These are phyloP conservation scores for Sesia bembeciformis DNA, from an alignment of 2,888 invertebrate genomes.

Conservation along the genomic window DNA sequence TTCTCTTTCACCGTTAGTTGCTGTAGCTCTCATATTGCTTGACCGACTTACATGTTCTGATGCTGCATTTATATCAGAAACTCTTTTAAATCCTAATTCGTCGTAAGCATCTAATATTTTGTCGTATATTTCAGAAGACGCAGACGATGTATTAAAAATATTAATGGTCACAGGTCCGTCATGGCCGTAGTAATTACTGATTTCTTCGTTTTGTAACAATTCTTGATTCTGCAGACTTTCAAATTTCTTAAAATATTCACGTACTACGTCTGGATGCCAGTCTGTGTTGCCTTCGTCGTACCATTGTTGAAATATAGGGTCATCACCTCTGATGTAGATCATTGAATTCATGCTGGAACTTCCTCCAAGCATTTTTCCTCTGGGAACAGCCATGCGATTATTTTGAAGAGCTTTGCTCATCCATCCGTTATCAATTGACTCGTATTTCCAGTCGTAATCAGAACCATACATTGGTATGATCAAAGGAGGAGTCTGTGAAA, in stretches of 20 bases:
- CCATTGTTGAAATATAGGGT: conserved; percentile 69
- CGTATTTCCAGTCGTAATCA: conserved; percentile 86
- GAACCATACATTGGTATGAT: conserved; percentile 26
- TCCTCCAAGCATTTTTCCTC: conserved; percentile 78
- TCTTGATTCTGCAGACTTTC: conserved; percentile 49
- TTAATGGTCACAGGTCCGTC: conserved; percentile 61
- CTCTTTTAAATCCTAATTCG: conserved; percentile 49
- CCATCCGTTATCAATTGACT: conserved; percentile 82
- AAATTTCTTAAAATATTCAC: conserved; percentile 61
- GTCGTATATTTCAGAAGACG: conserved; percentile 32
- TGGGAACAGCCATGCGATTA: conserved; percentile 57
- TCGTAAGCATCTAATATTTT: conserved; percentile 43
- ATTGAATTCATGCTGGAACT: conserved; percentile 71
- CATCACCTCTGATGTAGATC: conserved; percentile 69
- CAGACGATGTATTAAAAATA: conserved; percentile 45
- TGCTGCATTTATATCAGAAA: conserved; percentile 50
- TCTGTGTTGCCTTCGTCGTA: conserved; percentile 62
- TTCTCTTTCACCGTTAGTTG: conserved; percentile 54
- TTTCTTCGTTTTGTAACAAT: conserved; percentile 15
- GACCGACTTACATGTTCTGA: conserved; percentile 50
- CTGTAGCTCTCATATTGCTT: conserved; percentile 55
- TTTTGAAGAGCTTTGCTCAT: conserved; percentile 77
- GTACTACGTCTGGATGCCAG: conserved; percentile 69
- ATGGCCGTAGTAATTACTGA: conserved; percentile 38
- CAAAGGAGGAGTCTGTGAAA: conserved; percentile 8